Conservation (phyloP, 2,113 vertebrate genomes). For the Scalopus aquaticus region DNA sequence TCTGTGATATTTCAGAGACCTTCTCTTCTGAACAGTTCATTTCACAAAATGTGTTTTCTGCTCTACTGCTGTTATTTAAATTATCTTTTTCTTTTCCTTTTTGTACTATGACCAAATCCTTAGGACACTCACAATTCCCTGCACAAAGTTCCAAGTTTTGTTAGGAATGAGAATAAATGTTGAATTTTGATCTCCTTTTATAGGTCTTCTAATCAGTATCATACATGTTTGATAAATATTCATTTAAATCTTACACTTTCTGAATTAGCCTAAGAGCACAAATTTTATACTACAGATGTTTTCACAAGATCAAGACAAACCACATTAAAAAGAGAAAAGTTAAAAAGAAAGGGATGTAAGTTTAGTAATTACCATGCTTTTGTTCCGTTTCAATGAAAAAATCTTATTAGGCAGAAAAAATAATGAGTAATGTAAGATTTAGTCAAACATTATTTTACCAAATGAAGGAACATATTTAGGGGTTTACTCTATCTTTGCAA, state of each 20-base stretch:
- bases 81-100: not conserved
- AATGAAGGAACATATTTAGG: constrained; percentile 16
- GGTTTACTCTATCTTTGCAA: constrained; percentile 35
- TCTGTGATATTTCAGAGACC: not conserved
- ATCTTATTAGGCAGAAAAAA: constrained; percentile 27
- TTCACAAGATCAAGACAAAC: constrained; percentile 42
- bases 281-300: constrained; percentile 25
- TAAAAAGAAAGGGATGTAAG: constrained; percentile 5
- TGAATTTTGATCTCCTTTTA: not conserved
- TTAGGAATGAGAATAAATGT: constrained; percentile 11
- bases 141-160: constrained; percentile 1
- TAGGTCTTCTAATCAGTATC: not conserved
- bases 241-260: constrained; percentile 17
- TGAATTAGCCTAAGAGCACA: not conserved
- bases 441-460: constrained; percentile 48
- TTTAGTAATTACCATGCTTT: constrained; percentile 29
- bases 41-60: not conserved
- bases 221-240: not conserved
- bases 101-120: not conserved
- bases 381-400: constrained; percentile 54
- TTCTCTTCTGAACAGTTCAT: not conserved
- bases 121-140: not conserved
- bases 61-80: not conserved
- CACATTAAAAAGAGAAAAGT: not conserved
- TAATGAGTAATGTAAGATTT: constrained; percentile 29